Conservation (phyloP, 2,888 invertebrate genomes). For the Trilocha varians region DNA sequence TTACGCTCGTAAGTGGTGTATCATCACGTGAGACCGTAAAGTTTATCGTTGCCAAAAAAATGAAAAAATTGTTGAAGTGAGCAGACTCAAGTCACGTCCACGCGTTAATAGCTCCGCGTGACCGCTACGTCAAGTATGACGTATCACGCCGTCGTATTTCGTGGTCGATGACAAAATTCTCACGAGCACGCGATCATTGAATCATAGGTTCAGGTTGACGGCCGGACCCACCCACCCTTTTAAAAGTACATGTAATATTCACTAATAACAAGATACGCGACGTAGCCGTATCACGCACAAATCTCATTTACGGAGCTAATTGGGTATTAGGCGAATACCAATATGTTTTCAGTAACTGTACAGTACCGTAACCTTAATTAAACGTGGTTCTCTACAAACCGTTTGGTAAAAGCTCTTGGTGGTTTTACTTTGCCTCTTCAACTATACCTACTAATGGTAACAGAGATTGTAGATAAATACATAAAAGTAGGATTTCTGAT, state of each 20-base stretch:
- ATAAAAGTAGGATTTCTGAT: too few species aligned
- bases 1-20: too few species aligned
- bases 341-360: too few species aligned
- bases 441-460: too few species aligned
- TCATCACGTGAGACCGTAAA: too few species aligned
- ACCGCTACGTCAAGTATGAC: constrained; percentile 23
- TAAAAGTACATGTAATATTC: constrained; percentile 7
- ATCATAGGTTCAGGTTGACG: constrained; percentile 20
- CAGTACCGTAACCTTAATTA: too few species aligned
- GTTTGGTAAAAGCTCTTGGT: too few species aligned
- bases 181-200: constrained; percentile 26
- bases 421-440: too few species aligned
- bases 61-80: too few species aligned
- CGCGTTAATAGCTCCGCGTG: constrained; percentile 18
- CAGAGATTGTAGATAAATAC: too few species aligned
- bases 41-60: too few species aligned
- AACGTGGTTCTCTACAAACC: too few species aligned
- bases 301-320: not conserved
- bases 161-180: constrained; percentile 18
- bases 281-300: not conserved
- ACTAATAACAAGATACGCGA: not conserved
- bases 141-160: constrained; percentile 20
- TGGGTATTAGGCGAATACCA: not conserved
- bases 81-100: constrained; percentile 3
- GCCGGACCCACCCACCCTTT: constrained; percentile 17